Evolutionary conservation across 2,888 invertebrate genomes (phyloP).

Genomic region (Sarcophaga subvicina): DNA sequence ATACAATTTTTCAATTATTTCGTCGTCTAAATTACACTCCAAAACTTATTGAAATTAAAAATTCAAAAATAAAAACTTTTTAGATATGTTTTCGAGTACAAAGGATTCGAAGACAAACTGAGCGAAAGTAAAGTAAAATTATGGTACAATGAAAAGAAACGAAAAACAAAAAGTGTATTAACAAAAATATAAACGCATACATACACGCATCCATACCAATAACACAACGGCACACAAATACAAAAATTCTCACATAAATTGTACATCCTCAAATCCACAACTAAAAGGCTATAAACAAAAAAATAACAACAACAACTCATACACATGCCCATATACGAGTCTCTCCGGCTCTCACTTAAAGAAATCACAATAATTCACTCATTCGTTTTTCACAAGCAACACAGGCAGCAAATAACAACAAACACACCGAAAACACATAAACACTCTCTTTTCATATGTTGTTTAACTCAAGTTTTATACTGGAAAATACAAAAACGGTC

Average conservation of each 20-base stretch:
- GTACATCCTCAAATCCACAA: conserved; percentile 46
- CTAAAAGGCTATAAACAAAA: conserved; percentile 10
- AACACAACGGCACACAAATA: background rate
- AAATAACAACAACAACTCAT: background rate
- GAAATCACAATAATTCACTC: conserved; percentile 67
- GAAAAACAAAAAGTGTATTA: conserved; percentile 10
- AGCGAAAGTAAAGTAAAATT: conserved; percentile 7
- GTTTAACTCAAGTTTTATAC: conserved; percentile 51
- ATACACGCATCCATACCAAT: no score
- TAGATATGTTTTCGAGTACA: background rate
- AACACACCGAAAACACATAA: conserved; percentile 33
- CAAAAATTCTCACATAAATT: conserved; percentile 70
- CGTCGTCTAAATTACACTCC: background rate
- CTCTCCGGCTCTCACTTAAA: background rate
- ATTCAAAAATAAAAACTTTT: background rate
- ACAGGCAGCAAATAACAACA: background rate
- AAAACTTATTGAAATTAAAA: conserved; percentile 14
- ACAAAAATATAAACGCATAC: conserved; percentile 23
- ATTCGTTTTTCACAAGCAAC: conserved; percentile 18
- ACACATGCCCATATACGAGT: conserved; percentile 31
- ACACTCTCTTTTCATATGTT: conserved; percentile 49
- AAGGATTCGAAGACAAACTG: background rate
- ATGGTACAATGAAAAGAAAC: conserved; percentile 14
- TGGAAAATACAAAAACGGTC: conserved; percentile 1
- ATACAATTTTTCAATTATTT: conserved; percentile 26